These are phyloP conservation scores for Procambarus virginalis DNA, from an alignment of 1,140 invertebrate genomes.

Conservation along the genomic window DNA sequence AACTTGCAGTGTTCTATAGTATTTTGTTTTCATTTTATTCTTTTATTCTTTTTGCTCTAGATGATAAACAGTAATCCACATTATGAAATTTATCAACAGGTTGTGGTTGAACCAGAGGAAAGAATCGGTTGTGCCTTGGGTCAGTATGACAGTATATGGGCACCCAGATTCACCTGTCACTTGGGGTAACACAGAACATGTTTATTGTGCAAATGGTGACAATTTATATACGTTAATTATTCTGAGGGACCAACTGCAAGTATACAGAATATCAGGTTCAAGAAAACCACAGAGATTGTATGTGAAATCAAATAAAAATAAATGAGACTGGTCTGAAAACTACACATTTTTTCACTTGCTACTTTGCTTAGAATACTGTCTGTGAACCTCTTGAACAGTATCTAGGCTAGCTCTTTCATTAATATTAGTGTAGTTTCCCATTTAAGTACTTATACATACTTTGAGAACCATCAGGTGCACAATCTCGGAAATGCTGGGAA, in stretches of 20 bases:
- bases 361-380: no score
- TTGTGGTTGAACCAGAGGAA: conserved; percentile 2
- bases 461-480: no score
- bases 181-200: conserved; percentile 28
- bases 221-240: conserved; percentile 47
- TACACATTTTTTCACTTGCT: no score
- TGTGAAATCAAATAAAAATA: conserved; percentile 50
- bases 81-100: conserved; percentile 3
- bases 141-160: conserved; percentile 53
- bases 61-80: neutral
- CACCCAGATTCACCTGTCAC: conserved; percentile 33
- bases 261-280: conserved; percentile 9
- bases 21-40: no score
- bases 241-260: conserved; percentile 3
- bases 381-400: no score
- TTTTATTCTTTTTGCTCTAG: no score
- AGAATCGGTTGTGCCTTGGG: conserved; percentile 32
- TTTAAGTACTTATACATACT: no score
- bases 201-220: conserved; percentile 29
- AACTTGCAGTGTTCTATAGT: no score
- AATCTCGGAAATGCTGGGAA: no score
- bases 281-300: conserved; percentile 36
- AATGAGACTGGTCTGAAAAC: neutral
- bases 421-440: no score
- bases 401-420: no score